Percentiles rank a stretch among this genome's conserved stretches.
phyloP scores from a whole-genome alignment of 64 coral and sea anemone genomes.

The Pachyseris speciosa region DNA sequence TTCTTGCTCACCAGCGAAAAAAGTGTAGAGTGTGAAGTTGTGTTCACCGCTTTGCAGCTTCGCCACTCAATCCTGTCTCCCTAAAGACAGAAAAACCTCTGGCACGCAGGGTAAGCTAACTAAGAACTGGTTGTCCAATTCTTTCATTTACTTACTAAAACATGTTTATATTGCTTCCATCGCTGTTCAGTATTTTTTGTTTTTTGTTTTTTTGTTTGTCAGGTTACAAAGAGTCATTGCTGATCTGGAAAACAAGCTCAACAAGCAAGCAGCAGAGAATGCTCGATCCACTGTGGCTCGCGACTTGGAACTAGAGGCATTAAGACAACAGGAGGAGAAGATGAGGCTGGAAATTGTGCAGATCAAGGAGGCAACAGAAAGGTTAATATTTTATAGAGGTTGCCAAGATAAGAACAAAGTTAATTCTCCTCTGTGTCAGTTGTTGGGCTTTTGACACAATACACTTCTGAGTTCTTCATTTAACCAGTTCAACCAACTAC shows the following conservation, averaged over 20 bases:
- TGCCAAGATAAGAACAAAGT: background rate
- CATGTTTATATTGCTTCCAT: background rate
- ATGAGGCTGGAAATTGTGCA: constrained; percentile 77
- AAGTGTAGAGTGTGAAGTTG: no score
- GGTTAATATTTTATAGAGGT: constrained; percentile 16
- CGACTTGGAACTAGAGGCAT: constrained; percentile 89
- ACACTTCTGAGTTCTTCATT: no score
- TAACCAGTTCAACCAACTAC: no score
- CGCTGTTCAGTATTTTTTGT: background rate
- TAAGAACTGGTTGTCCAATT: no score
- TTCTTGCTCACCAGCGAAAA: no score
- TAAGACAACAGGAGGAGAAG: constrained; percentile 92
- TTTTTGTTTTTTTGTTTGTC: background rate
- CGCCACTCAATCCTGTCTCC: no score
- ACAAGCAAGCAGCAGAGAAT: constrained; percentile 60
- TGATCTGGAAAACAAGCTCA: constrained; percentile 76
- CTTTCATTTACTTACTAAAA: background rate
- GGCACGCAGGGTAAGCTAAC: no score
- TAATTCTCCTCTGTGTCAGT: background rate
- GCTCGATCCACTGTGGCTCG: constrained; percentile 69
- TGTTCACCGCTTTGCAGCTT: no score
- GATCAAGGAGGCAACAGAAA: constrained; percentile 79
- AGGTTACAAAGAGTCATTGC: constrained; percentile 65
- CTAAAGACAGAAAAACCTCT: no score
- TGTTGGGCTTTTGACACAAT: no score